A percentile compares a stretch with the other conserved stretches of the same genome.
phyloP scores from a whole-genome alignment of 2,797 vertebrate species.

The Anabas testudineus region DNA sequence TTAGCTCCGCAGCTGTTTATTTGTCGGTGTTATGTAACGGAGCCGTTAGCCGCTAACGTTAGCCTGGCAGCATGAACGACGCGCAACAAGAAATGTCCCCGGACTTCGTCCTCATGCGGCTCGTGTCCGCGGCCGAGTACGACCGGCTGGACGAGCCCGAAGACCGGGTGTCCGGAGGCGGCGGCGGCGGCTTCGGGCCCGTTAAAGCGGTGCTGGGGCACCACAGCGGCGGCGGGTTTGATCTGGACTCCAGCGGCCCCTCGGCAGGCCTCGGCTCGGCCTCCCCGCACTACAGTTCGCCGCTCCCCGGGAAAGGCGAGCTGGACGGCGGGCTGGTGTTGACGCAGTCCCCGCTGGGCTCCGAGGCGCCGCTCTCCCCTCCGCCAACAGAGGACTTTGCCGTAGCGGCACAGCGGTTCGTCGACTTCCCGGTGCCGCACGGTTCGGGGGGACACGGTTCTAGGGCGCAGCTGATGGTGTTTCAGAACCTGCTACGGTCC shows the following conservation, averaged over 20 bases:
- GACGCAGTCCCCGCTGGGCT: slow-evolving; percentile 63
- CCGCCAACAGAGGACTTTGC: slow-evolving; percentile 60
- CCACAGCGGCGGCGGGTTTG: slow-evolving; percentile 63
- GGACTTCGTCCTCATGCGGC: slow-evolving; percentile 82
- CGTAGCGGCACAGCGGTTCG: slow-evolving; percentile 66
- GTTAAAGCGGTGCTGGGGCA: slow-evolving; percentile 68
- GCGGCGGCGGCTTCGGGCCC: slow-evolving; percentile 78
- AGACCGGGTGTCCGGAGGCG: slow-evolving; percentile 66
- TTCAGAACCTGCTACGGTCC: slow-evolving; percentile 85
- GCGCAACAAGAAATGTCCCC: slow-evolving; percentile 79
- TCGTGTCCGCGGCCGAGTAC: slow-evolving; percentile 79
- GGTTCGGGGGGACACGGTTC: slow-evolving; percentile 60
- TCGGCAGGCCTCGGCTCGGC: slow-evolving; percentile 70
- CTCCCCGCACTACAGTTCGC: slow-evolving; percentile 81
- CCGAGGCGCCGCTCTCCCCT: slow-evolving; percentile 54
- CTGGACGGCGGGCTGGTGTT: slow-evolving; percentile 83
- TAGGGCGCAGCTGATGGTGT: slow-evolving; percentile 88
- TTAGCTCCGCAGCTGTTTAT: slow-evolving; percentile 58
- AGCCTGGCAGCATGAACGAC: slow-evolving; percentile 76
- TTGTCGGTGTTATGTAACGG: slow-evolving; percentile 72
- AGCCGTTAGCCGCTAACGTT: slow-evolving; percentile 57
- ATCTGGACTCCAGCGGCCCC: slow-evolving; percentile 66
- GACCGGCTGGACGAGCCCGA: slow-evolving; percentile 76
- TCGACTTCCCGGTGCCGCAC: slow-evolving; percentile 66
- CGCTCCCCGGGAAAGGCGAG: slow-evolving; percentile 77